These are phyloP conservation scores for Montipora foliosa DNA, from an alignment of 64 coral and sea anemone genomes.

Conservation along the genomic window DNA sequence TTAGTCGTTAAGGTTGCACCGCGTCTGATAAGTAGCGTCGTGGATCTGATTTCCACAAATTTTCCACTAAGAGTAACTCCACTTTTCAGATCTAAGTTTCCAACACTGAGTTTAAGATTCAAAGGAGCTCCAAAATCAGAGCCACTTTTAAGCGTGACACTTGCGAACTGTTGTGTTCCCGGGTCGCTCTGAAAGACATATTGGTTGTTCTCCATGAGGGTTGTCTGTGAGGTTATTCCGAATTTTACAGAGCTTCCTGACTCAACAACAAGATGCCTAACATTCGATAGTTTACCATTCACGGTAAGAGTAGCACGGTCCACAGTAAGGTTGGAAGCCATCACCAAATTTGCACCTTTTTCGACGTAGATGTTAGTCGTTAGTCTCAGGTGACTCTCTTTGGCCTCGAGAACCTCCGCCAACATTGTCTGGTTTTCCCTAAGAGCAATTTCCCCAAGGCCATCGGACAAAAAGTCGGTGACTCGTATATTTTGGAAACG, in stretches of 20 bases:
- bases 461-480: slow-evolving; percentile 77
- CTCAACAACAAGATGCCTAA: slow-evolving; percentile 89
- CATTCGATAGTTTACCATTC: slow-evolving; percentile 93
- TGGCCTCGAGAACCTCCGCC: slow-evolving; percentile 84
- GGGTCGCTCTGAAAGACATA: slow-evolving; percentile 83
- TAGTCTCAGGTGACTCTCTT: slow-evolving; percentile 89
- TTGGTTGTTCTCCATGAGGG: slow-evolving; percentile 74
- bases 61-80: slow-evolving; percentile 84
- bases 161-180: slow-evolving; percentile 93
- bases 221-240: slow-evolving; percentile 89
- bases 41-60: slow-evolving; percentile 81
- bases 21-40: slow-evolving; percentile 78
- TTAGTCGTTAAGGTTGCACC: slow-evolving; percentile 85
- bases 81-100: slow-evolving; percentile 86
- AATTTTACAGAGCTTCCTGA: slow-evolving; percentile 88
- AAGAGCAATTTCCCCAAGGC: slow-evolving; percentile 85
- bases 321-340: slow-evolving; percentile 89
- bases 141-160: slow-evolving; percentile 95
- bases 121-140: slow-evolving; percentile 93
- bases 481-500: slow-evolving; percentile 62
- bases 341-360: slow-evolving; percentile 83
- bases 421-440: slow-evolving; percentile 88
- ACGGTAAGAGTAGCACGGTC: slow-evolving; percentile 86
- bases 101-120: slow-evolving; percentile 82
- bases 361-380: slow-evolving; percentile 89